These are phyloP conservation scores for Acanthopagrus latus DNA, from an alignment of 2,797 vertebrate genomes.

Conservation along the genomic window DNA sequence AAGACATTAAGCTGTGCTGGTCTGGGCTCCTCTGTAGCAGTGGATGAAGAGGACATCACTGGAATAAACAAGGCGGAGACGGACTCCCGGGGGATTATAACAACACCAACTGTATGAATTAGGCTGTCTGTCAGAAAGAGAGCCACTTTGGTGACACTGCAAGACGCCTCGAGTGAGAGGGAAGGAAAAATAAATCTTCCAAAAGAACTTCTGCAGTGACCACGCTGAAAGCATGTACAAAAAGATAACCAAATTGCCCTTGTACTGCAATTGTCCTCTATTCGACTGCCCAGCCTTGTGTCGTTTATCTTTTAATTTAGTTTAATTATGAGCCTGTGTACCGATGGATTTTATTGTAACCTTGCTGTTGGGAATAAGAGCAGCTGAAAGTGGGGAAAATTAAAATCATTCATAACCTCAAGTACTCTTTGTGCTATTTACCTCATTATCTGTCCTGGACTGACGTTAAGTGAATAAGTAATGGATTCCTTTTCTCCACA, in stretches of 20 bases:
- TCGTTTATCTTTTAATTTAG: constrained; percentile 55
- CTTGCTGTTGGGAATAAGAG: constrained; percentile 33
- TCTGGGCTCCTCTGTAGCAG: constrained; percentile 53
- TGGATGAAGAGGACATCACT: constrained; percentile 60
- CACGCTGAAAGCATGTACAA: constrained; percentile 36
- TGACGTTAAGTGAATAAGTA: constrained; percentile 62
- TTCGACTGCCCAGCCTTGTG: constrained; percentile 34
- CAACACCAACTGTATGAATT: constrained; percentile 63
- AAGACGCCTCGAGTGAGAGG: constrained; percentile 42
- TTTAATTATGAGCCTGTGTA: constrained; percentile 50
- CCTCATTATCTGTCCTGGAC: constrained; percentile 49
- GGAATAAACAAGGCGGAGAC: constrained; percentile 68
- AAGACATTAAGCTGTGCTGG: constrained; percentile 60
- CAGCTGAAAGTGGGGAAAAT: constrained; percentile 49
- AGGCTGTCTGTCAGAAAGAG: constrained; percentile 59
- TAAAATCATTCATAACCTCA: constrained; percentile 55
- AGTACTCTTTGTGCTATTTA: constrained; percentile 38
- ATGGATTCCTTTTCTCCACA: constrained; percentile 45
- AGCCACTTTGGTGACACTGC: constrained; percentile 52
- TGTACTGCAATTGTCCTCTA: constrained; percentile 45
- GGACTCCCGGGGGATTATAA: constrained; percentile 56
- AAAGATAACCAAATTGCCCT: constrained; percentile 58
- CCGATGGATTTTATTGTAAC: constrained; percentile 27
- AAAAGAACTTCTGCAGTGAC: constrained; percentile 28
- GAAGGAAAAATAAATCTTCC: constrained; percentile 20